Evolutionary conservation across 1,140 invertebrate species (phyloP).

Genomic region (Nephotettix cincticeps): DNA sequence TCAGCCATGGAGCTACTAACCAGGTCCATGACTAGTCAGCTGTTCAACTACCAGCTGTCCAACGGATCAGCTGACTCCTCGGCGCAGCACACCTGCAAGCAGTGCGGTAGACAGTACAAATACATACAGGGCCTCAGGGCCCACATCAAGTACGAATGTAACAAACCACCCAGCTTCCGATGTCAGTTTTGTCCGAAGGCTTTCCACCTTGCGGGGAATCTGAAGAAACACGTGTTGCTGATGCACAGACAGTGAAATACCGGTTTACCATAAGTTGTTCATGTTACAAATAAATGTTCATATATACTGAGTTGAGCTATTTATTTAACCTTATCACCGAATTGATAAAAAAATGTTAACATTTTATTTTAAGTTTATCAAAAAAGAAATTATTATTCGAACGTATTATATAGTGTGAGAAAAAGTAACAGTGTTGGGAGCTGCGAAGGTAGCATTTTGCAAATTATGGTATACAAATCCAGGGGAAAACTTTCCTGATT

Average conservation of each 20-base stretch:
- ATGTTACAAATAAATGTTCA: too few relatives aligned
- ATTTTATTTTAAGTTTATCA: too few relatives aligned
- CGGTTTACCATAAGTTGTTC: too few relatives aligned
- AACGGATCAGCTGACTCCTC: not conserved
- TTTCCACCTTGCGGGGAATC: constrained; percentile 52
- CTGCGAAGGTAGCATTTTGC: too few relatives aligned
- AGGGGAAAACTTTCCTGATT: too few relatives aligned
- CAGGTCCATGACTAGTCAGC: constrained; percentile 17
- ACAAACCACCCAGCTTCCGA: constrained; percentile 30
- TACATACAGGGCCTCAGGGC: constrained; percentile 38
- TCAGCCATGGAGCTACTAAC: not conserved
- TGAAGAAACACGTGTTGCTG: constrained; percentile 47
- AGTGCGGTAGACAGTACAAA: constrained; percentile 34
- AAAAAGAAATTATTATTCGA: too few relatives aligned
- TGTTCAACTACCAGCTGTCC: not conserved
- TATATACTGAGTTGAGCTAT: too few relatives aligned
- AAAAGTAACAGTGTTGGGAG: too few relatives aligned
- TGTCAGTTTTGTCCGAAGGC: constrained; percentile 28
- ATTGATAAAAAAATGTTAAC: too few relatives aligned
- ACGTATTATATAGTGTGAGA: too few relatives aligned
- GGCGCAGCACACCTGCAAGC: constrained; percentile 25
- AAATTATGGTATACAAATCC: too few relatives aligned
- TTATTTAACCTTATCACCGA: too few relatives aligned
- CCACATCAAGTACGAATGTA: constrained; percentile 35
- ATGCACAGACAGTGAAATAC: not conserved